Conservation (phyloP, 2,797 vertebrate genomes). For the Rhadinocentrus ornatus region DNA sequence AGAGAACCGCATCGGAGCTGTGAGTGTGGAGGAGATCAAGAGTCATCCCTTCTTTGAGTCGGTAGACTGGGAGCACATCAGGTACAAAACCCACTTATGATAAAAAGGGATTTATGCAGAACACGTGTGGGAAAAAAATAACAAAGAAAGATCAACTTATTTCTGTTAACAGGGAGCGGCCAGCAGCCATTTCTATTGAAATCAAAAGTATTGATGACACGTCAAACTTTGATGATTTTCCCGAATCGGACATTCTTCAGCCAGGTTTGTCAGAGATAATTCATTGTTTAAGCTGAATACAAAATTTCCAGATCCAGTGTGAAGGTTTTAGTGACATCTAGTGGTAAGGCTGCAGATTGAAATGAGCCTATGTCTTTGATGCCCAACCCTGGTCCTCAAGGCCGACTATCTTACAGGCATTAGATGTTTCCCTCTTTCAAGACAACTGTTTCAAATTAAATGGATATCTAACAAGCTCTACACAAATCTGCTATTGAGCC, state of each 20-base stretch:
- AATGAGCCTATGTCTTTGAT: no score
- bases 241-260: constrained; percentile 96
- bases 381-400: no score
- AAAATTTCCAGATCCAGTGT: not conserved
- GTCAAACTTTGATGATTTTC: constrained; percentile 98
- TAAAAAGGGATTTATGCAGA: not conserved
- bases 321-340: constrained; percentile 8
- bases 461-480: no score
- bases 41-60: constrained; percentile 93
- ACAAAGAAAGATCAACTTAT: fast-evolving
- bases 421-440: no score
- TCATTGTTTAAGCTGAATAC: not conserved
- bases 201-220: constrained; percentile 98
- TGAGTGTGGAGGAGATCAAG: constrained; percentile 95
- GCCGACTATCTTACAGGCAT: no score
- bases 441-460: no score
- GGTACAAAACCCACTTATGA: constrained; percentile 76
- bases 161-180: constrained; percentile 87
- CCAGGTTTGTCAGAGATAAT: constrained; percentile 82
- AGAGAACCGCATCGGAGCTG: constrained; percentile 93
- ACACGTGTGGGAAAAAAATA: not conserved
- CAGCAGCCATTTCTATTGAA: constrained; percentile 96
- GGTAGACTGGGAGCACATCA: constrained; percentile 98
- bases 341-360: not conserved
- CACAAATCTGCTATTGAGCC: no score